Percentiles rank a stretch among this genome's conserved stretches.
phyloP scores from a whole-genome alignment of 1,140 invertebrate species.

The Lasaia peninsularis region DNA sequence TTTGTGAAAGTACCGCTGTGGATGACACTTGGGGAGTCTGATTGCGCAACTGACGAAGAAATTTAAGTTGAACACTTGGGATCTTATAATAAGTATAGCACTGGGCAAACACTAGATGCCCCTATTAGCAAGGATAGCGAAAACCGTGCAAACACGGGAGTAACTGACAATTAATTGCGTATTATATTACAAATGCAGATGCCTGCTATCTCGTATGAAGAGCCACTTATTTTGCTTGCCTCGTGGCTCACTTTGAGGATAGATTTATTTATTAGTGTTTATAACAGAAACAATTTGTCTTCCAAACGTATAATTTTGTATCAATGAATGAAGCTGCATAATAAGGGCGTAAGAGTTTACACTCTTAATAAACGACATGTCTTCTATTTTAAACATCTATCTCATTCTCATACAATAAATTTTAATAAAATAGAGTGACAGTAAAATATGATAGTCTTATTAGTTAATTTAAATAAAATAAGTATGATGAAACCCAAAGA shows the following conservation, averaged over 20 bases:
- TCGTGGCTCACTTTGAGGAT: neutral
- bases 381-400: too few species aligned
- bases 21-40: neutral
- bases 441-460: too few species aligned
- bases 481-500: too few species aligned
- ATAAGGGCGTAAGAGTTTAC: too few species aligned
- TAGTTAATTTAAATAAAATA: too few species aligned
- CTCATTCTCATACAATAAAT: too few species aligned
- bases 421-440: too few species aligned
- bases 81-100: neutral
- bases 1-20: neutral
- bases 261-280: neutral
- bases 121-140: slow-evolving; percentile 1
- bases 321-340: too few species aligned
- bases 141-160: slow-evolving; percentile 8
- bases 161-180: slow-evolving; percentile 11
- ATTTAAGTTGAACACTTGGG: slow-evolving; percentile 11
- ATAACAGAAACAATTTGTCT: too few species aligned
- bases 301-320: too few species aligned
- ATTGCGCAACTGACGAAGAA: slow-evolving; percentile 3
- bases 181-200: slow-evolving; percentile 10
- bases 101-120: slow-evolving; percentile 7
- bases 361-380: too few species aligned
- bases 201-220: neutral
- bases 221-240: slow-evolving; percentile 4